A percentile compares a stretch with the other conserved stretches of the same genome.
phyloP scores from a whole-genome alignment of 53 echinoderm and acorn worm species.

The Astropecten irregularis region DNA sequence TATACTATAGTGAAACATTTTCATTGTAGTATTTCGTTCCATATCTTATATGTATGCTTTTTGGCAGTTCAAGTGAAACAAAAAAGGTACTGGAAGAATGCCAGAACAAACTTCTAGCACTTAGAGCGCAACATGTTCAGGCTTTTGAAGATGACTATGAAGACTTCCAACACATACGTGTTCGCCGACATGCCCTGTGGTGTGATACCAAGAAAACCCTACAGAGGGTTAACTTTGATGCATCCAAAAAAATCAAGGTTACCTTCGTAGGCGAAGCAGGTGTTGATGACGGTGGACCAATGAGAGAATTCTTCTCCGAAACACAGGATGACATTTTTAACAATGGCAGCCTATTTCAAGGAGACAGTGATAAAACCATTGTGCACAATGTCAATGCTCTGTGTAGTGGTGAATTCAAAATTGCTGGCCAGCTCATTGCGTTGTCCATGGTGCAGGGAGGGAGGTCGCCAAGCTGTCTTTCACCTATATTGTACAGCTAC shows the following conservation, averaged over 20 bases:
- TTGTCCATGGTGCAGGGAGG: slow-evolving; percentile 12
- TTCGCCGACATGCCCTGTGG: slow-evolving; percentile 3
- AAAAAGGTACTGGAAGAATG: background rate
- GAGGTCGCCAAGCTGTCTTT: slow-evolving; percentile 2
- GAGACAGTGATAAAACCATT: background rate
- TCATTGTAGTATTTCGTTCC: too few species aligned
- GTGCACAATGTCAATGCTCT: background rate
- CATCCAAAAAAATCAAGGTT: background rate
- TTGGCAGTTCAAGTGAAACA: background rate
- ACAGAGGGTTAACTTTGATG: background rate
- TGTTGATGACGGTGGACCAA: background rate
- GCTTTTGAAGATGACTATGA: background rate
- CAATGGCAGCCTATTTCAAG: background rate
- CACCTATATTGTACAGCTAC: background rate
- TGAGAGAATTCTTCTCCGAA: background rate
- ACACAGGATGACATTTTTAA: background rate
- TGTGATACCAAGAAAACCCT: background rate
- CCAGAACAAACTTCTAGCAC: background rate
- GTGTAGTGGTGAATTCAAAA: too few species aligned
- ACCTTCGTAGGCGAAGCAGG: background rate
- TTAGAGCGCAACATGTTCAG: background rate
- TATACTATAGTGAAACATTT: too few species aligned
- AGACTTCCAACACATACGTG: background rate
- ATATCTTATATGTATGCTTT: too few species aligned
- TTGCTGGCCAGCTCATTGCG: slow-evolving; percentile 6